A percentile compares a stretch with the other conserved stretches of the same genome.
phyloP scores from a whole-genome alignment of 2,888 invertebrate species.

The Apoderus coryli region DNA sequence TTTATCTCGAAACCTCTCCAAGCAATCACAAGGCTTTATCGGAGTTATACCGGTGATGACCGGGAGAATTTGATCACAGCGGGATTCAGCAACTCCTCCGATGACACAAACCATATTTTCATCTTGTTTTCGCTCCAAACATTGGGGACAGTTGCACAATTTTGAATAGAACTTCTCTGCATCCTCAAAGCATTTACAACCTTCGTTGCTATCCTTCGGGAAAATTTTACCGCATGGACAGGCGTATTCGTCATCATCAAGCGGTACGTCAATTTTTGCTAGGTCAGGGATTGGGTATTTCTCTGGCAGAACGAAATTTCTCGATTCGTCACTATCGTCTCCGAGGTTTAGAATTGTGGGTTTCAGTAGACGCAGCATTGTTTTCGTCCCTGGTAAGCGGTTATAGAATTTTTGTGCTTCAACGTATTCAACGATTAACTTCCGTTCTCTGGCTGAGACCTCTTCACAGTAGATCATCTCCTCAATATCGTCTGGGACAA shows the following conservation, averaged over 20 bases:
- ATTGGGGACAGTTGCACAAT: background rate
- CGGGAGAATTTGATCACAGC: background rate
- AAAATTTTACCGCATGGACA: background rate
- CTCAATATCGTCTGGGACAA: too few relatives aligned
- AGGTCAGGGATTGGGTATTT: background rate
- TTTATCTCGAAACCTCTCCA: background rate
- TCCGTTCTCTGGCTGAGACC: conserved; percentile 1
- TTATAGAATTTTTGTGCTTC: conserved; percentile 11
- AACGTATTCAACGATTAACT: conserved; percentile 12
- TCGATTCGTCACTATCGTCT: background rate
- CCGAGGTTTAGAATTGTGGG: conserved; percentile 6
- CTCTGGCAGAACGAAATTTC: conserved; percentile 2
- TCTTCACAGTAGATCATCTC: background rate
- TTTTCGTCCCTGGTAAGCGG: conserved; percentile 8
- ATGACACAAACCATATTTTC: background rate
- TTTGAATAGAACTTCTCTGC: background rate
- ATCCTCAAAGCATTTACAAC: background rate
- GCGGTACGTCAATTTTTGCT: conserved; percentile 1
- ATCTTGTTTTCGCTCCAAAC: background rate
- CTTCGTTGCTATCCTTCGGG: background rate
- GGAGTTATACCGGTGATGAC: background rate
- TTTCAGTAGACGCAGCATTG: conserved; percentile 8
- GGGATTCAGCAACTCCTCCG: background rate
- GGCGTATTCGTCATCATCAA: too few relatives aligned
- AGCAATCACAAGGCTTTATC: background rate